Conservation (phyloP, 2,888 invertebrate genomes). For the Amphipyra berbera region DNA sequence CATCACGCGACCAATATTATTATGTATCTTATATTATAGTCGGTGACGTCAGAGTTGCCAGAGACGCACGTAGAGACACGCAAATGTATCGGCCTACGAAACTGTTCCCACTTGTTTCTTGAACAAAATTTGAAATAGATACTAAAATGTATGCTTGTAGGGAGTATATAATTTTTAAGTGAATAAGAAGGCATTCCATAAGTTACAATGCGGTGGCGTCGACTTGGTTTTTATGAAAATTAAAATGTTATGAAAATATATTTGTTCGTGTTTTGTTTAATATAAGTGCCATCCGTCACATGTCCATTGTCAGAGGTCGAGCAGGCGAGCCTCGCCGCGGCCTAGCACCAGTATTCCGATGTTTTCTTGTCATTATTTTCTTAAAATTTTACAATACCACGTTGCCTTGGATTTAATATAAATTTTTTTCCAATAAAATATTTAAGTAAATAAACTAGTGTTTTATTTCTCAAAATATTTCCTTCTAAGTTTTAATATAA, state of each 20-base stretch:
- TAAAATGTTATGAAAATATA: slow-evolving; percentile 70
- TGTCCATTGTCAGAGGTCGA: slow-evolving; percentile 48
- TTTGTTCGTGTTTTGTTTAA: slow-evolving; percentile 73
- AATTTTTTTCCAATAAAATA: slow-evolving; percentile 89
- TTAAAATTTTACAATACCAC: slow-evolving; percentile 87
- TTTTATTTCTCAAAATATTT: slow-evolving; percentile 72
- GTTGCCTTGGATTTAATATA: slow-evolving; percentile 90
- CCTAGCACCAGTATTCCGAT: slow-evolving; percentile 58
- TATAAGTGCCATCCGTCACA: slow-evolving; percentile 83
- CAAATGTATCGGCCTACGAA: slow-evolving; percentile 60
- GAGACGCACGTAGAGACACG: slow-evolving; percentile 33
- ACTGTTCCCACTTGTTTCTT: slow-evolving; percentile 63
- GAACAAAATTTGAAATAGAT: slow-evolving; percentile 79
- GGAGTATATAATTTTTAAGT: slow-evolving; percentile 85
- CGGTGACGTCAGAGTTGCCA: slow-evolving; percentile 42
- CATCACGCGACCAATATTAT: slow-evolving; percentile 39
- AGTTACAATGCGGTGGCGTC: slow-evolving; percentile 84
- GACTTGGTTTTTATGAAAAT: slow-evolving; percentile 74
- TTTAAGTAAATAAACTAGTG: slow-evolving; percentile 82
- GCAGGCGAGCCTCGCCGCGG: slow-evolving; percentile 41
- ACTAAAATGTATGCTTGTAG: slow-evolving; percentile 80
- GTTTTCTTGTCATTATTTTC: slow-evolving; percentile 78
- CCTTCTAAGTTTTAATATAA: slow-evolving; percentile 16
- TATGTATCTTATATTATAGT: slow-evolving; percentile 48
- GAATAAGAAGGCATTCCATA: slow-evolving; percentile 87